Evolutionary conservation across 1,140 invertebrate species (phyloP), one percentile per base, ranked within the genome.

Genomic region (Phocides pigmalion): DNA sequence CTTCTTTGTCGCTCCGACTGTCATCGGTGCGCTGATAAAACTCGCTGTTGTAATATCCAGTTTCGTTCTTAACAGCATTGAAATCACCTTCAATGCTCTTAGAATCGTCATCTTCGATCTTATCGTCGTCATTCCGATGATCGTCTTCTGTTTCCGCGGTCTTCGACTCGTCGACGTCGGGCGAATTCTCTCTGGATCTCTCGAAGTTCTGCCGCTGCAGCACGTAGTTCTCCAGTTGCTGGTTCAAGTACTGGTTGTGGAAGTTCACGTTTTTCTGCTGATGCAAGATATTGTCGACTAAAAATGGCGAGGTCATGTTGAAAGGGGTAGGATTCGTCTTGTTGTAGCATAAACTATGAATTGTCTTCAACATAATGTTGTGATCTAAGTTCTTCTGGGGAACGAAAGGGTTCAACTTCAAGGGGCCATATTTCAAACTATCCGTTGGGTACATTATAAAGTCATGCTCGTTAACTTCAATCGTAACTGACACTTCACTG

Each of bases 241-340:
- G 88, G 46, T 92, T 92, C 6, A 92, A 66, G 61, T 91, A 92
- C 56, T 92, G 91, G n/a, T 88, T 91, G 53, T 92, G 90, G 37
- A 91, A 83, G 16, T 87, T 90, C 0, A 70, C 81, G 0, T 70
- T 80, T 59, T 92, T 92, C 54, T 92, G 91, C 51, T 91, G 90
- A 39, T 92, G 90, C 37, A 92, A 56, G 9, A 92, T 90, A 25
- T 92, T 91, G 62, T 92, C 90, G 9, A 91, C 88, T 37, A 92
- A 58, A 70, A 92, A 92, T 0, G 90, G 91, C 2, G 90, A 92
- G 2, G 89, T 83, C 89, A 92, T 91, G 17, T 86, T 89, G 53
- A 84, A 89, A 6, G 78, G 77, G 5, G 67, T 72, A 3, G 72
- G 66, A 47, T 74, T 81, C 5, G 63, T 58, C 49, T 88, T 89